Evolutionary conservation across 1,140 invertebrate genomes (phyloP).

Genomic region (Acyrthosiphon pisum): DNA sequence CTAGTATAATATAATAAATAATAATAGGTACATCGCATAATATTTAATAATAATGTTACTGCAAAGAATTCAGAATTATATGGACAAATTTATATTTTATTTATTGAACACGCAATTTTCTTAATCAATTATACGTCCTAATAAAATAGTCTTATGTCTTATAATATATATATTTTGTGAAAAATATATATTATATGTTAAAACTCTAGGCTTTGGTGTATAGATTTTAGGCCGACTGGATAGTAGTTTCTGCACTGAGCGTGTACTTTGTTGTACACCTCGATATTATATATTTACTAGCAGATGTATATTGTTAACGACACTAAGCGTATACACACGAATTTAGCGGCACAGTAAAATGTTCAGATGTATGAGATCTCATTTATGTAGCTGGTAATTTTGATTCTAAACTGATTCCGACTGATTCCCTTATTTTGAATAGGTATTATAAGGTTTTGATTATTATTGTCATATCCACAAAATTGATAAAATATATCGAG

Average conservation of each 20-base stretch:
- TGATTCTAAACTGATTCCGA: too few species aligned
- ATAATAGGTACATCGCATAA: background rate
- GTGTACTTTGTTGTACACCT: background rate
- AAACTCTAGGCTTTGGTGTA: background rate
- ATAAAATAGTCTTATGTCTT: background rate
- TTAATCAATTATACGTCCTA: background rate
- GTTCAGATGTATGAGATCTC: too few species aligned
- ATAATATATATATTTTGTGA: background rate
- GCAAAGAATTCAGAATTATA: background rate
- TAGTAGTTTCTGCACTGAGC: background rate
- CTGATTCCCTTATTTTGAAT: too few species aligned
- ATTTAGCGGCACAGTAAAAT: too few species aligned
- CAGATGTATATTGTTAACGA: background rate
- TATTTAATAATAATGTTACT: constrained; percentile 14
- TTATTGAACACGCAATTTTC: background rate
- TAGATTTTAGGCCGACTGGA: background rate
- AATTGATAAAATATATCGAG: too few species aligned
- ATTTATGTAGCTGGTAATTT: too few species aligned
- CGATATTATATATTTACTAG: background rate
- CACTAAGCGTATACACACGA: too few species aligned
- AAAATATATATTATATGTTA: too few species aligned
- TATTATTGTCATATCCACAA: too few species aligned
- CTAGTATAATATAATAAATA: background rate
- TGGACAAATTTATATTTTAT: background rate
- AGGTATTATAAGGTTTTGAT: too few species aligned